phyloP scores from a whole-genome alignment of 2,113 vertebrate species.

The Gallinago jamesoni region DNA sequence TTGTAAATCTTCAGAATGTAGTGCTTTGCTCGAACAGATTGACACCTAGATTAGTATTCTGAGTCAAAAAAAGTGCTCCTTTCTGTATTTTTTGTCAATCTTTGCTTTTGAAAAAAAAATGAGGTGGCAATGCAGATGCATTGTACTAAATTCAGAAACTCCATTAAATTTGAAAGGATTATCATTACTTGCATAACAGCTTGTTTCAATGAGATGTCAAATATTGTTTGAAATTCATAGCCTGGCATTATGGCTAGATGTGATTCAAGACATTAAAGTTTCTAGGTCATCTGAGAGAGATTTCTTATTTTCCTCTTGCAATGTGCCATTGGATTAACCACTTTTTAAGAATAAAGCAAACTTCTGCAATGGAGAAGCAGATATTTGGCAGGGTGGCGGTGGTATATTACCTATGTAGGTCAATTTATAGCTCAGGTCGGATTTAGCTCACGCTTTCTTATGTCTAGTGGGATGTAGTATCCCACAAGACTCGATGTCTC shows the following conservation, averaged over 20 bases:
- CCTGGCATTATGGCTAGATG: not conserved
- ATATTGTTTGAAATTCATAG: not conserved
- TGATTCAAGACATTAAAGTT: not conserved
- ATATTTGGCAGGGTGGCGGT: fast-evolving
- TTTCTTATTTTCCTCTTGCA: not conserved
- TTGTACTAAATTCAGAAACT: not conserved
- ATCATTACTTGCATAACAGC: not conserved
- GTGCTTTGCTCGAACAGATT: not conserved
- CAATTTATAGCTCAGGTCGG: not conserved
- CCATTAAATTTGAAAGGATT: not conserved
- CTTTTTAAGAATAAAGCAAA: not conserved
- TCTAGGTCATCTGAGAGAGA: not conserved
- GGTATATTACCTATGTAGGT: not conserved
- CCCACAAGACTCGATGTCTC: not conserved
- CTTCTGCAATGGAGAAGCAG: not conserved
- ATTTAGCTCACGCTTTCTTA: not conserved
- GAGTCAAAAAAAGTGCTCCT: not conserved
- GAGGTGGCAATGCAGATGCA: not conserved
- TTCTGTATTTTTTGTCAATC: not conserved
- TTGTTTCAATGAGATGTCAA: not conserved
- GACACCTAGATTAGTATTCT: not conserved
- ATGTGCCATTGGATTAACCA: not conserved
- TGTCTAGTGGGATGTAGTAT: not conserved
- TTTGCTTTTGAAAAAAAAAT: not conserved
- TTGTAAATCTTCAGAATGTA: not conserved